These are phyloP conservation scores for Chelonoidis abingdonii DNA, from an alignment of 2,113 vertebrate species.

Conservation along the genomic window DNA sequence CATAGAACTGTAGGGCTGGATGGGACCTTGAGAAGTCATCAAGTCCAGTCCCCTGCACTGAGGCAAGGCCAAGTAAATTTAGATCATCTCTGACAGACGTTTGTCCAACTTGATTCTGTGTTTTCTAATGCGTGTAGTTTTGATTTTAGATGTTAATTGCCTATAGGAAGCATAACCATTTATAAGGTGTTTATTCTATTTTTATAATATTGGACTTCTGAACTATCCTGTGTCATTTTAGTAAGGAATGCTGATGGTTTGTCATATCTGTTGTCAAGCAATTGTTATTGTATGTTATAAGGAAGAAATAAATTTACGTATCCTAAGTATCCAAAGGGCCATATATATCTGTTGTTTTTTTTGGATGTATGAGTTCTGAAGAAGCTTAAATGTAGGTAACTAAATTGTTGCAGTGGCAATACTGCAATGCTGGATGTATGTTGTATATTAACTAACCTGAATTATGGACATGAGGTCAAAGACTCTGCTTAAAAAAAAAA, in stretches of 20 bases:
- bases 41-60: background rate
- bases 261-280: background rate
- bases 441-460: constrained; percentile 60
- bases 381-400: background rate
- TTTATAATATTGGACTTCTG: background rate
- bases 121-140: background rate
- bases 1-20: background rate
- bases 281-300: background rate
- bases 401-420: rapidly evolving
- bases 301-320: background rate
- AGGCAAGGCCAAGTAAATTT: background rate
- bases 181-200: background rate
- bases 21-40: background rate
- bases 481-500: background rate
- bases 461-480: constrained; percentile 25
- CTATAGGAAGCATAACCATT: background rate
- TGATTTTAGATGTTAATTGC: background rate
- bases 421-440: background rate
- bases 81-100: background rate
- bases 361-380: constrained; percentile 25
- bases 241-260: background rate
- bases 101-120: background rate
- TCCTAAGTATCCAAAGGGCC: background rate
- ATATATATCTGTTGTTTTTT: background rate
- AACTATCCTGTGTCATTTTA: background rate